Evolutionary conservation across 2,113 vertebrate species (phyloP).

Genomic region (Nettapus auritus): DNA sequence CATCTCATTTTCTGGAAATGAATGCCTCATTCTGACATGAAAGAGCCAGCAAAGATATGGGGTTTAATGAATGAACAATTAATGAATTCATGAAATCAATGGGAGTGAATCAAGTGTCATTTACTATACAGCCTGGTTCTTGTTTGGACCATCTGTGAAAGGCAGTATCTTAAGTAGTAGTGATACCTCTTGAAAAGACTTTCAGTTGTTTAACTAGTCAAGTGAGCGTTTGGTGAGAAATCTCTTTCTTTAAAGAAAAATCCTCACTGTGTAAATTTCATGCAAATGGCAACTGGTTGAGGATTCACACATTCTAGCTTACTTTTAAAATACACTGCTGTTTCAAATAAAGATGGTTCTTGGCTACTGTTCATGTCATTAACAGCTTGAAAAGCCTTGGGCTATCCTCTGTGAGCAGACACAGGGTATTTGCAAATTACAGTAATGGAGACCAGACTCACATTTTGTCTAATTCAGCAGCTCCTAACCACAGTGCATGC

Average conservation of each 20-base stretch:
- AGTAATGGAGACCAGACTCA: slow-evolving; percentile 53
- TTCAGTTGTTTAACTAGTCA: not conserved
- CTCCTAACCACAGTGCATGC: not conserved
- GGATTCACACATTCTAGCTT: not conserved
- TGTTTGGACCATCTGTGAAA: not conserved
- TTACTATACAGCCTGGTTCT: not conserved
- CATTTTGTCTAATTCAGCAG: slow-evolving; percentile 42
- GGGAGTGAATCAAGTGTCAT: not conserved
- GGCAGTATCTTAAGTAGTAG: not conserved
- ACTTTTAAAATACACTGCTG: slow-evolving; percentile 4
- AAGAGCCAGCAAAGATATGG: not conserved
- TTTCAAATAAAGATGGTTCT: slow-evolving; percentile 33
- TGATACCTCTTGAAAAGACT: not conserved
- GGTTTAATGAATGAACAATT: not conserved
- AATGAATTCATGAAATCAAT: not conserved
- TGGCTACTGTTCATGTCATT: slow-evolving; percentile 38
- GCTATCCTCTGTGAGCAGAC: not conserved
- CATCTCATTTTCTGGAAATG: not conserved
- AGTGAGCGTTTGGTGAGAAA: slow-evolving; percentile 1
- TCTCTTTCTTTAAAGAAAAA: not conserved
- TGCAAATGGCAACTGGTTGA: not conserved
- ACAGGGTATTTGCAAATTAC: slow-evolving; percentile 23
- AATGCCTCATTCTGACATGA: not conserved
- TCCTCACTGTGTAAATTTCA: not conserved
- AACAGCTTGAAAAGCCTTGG: slow-evolving; percentile 30